These are phyloP conservation scores for Cotesia chilonis DNA, from an alignment of 1,140 invertebrate species.

Conservation along the genomic window DNA sequence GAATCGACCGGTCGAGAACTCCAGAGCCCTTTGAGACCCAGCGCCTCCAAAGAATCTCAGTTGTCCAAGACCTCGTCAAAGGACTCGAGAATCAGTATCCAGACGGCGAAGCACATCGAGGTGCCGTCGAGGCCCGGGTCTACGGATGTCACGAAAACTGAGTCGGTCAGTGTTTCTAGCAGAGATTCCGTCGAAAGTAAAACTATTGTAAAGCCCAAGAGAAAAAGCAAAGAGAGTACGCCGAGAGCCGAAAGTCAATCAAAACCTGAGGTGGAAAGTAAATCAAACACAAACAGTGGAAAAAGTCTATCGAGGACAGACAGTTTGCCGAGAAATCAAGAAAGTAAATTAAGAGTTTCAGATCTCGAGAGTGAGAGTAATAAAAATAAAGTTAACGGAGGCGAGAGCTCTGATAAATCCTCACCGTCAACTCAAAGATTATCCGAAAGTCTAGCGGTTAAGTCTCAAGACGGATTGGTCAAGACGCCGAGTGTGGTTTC, in stretches of 20 bases:
- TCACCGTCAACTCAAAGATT: conserved; percentile 32
- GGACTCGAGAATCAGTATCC: conserved; percentile 45
- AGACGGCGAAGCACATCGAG: conserved; percentile 36
- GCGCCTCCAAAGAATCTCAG: conserved; percentile 39
- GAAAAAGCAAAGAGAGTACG: conserved; percentile 51
- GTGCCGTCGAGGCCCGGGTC: conserved; percentile 1
- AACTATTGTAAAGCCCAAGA: conserved; percentile 51
- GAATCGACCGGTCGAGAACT: conserved; percentile 42
- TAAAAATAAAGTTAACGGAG: conserved; percentile 6
- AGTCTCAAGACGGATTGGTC: conserved; percentile 33
- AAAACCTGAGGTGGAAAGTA: too few relatives aligned
- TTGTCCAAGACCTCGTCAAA: conserved; percentile 45
- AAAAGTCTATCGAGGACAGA: too few relatives aligned
- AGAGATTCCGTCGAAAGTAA: conserved; percentile 48
- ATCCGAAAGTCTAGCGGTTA: conserved; percentile 13
- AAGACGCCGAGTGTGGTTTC: conserved; percentile 53
- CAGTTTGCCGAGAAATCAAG: background rate
- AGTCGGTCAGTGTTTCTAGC: conserved; percentile 46
- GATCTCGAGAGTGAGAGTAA: background rate
- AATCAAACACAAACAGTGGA: background rate
- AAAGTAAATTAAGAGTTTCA: background rate
- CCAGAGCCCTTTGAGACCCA: conserved; percentile 34
- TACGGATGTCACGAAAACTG: conserved; percentile 30
- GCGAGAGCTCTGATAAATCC: conserved; percentile 4
- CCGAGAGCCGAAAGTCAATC: too few relatives aligned